Base-by-base conservation (phyloP, 2,797 vertebrate species). In the Diglossa cyanea region DNA sequence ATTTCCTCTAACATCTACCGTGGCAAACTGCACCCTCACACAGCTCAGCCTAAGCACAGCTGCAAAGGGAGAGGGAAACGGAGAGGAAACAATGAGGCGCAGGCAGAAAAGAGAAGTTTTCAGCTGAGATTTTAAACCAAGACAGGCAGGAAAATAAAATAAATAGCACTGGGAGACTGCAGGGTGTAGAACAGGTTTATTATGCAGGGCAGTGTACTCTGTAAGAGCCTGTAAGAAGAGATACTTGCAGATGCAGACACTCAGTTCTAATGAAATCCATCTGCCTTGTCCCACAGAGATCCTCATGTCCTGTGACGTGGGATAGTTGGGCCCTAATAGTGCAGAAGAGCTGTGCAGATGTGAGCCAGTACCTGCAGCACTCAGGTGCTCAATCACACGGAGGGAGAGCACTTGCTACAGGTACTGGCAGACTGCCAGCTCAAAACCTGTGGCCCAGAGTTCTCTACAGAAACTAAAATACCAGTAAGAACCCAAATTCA, bases 1-100 rank as follows among this genome's bases (percentile, higher is more conserved):
- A 76, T 95, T 82, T 83, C 73, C 60, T 86, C 48, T 71, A 76
- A 66, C 40, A 42, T 68, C 81, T 76, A 50, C 40, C 12, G 3
- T 47, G 31, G 40, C 19, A 83, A 71, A 45, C 44, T 47, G 65
- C 30, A 86, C 40, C 51, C 60, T 90, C 73, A 54, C 66, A 70
- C 28, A 83, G 51, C 28, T 81, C 82, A 86, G 76, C n/a, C 73
- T 81, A 63, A 93, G 70, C 66, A 61, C 89, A 94, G 89, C 91
- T 94, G 95, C 82, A 79, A 77, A 77, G 33, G 33, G 51, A 75
- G 30, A 72, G 44, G 9, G 48, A 81, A 94, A 86, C 13, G 2
- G 48, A 72, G 57, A 67, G 42, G 68, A 94, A 93, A 86, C 82
- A 90, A n/a, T 31, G 58, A 87, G 26, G 75, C 14, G 71, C 0